Percentiles rank a stretch among this genome's conserved stretches.
Conservation (phyloP, 2,113 vertebrate species). For the Puffinus mauretanicus region DNA sequence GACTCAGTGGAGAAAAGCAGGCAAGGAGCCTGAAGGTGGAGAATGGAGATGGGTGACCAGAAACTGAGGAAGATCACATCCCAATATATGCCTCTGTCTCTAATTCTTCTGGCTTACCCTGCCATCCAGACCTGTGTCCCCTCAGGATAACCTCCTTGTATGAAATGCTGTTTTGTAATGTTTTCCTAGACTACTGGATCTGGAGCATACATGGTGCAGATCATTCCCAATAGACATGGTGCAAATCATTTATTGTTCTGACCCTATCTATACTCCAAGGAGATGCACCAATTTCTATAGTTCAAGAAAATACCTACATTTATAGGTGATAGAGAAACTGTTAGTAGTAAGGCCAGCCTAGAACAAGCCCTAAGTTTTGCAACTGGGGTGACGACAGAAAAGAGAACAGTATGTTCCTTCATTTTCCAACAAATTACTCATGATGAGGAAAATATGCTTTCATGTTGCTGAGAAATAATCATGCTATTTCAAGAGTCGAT, state of each 20-base stretch:
- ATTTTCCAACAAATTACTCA: background rate
- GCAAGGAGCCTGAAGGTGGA: background rate
- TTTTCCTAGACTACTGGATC: background rate
- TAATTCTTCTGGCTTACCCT: background rate
- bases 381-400: background rate
- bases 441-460: background rate
- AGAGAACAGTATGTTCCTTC: background rate
- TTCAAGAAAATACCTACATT: background rate
- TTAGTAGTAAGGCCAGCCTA: background rate
- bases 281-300: background rate
- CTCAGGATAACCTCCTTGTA: background rate
- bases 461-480: background rate
- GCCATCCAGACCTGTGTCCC: background rate
- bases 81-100: background rate
- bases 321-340: background rate
- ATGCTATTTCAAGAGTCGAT: background rate
- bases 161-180: background rate
- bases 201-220: background rate
- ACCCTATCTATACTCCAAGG: background rate
- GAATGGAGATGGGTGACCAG: background rate
- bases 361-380: background rate
- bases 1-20: background rate
- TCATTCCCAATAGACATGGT: background rate
- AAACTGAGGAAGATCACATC: background rate
- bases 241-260: background rate